phyloP scores from a whole-genome alignment of 2,797 vertebrate species.

The Sciurus carolinensis region DNA sequence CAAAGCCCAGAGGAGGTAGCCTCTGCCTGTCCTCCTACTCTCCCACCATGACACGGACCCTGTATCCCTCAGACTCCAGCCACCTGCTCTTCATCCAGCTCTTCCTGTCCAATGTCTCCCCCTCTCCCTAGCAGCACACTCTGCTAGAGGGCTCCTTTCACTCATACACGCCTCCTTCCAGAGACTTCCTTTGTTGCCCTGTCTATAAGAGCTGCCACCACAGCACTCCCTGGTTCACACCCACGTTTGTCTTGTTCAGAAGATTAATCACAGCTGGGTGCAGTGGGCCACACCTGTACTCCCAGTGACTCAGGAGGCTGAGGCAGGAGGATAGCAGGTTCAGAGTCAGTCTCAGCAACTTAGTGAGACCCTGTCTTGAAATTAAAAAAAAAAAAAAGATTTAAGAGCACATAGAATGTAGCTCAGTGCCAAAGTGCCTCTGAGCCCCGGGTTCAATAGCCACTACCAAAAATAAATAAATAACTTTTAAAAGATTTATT shows the following conservation, averaged over 20 bases:
- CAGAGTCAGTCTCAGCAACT: too few species aligned
- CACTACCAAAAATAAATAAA: too few species aligned
- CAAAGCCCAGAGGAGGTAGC: background rate
- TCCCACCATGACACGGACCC: background rate
- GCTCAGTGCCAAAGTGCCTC: too few species aligned
- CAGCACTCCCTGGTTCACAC: too few species aligned
- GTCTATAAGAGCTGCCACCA: background rate
- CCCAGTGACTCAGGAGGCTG: too few species aligned
- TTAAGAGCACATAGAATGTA: too few species aligned
- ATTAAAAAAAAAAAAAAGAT: too few species aligned
- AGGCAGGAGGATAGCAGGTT: too few species aligned
- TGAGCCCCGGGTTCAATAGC: too few species aligned
- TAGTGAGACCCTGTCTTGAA: too few species aligned
- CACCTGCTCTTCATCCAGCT: background rate
- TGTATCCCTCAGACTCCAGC: background rate
- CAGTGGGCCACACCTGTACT: too few species aligned
- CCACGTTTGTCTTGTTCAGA: background rate
- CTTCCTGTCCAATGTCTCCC: background rate
- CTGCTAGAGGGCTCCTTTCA: background rate
- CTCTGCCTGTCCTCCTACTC: background rate
- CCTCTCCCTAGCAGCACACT: rapidly evolving
- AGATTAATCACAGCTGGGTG: background rate
- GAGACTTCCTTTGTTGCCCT: background rate
- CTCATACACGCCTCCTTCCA: rapidly evolving
- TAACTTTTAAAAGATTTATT: background rate